Conservation (phyloP, 2,888 invertebrate genomes). For the Melikaiella ostensackeni region DNA sequence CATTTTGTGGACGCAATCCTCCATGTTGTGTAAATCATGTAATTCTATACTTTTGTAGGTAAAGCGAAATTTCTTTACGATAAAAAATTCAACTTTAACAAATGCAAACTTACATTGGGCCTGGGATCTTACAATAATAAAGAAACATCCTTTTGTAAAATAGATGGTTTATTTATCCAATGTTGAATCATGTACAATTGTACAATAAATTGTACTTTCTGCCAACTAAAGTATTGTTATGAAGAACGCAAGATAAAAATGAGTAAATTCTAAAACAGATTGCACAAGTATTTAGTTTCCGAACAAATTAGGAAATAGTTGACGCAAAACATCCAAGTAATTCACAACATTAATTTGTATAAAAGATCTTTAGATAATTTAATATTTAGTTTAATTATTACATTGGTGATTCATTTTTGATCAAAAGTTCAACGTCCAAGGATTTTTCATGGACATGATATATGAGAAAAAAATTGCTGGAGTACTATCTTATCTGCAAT, state of each 20-base stretch:
- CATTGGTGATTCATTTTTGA: background rate
- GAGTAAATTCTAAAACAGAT: no score
- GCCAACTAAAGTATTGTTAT: background rate
- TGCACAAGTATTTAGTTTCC: background rate
- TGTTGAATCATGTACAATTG: background rate
- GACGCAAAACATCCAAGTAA: background rate
- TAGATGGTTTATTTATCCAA: background rate
- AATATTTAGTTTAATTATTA: background rate
- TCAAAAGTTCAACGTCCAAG: background rate
- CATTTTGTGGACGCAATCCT: constrained; percentile 64
- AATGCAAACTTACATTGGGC: background rate
- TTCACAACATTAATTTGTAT: background rate
- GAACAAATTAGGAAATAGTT: background rate
- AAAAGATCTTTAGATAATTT: background rate
- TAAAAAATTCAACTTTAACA: background rate
- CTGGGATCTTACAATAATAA: background rate
- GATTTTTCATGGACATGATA: background rate
- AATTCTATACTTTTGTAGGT: background rate
- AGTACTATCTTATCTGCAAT: background rate
- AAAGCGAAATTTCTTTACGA: background rate
- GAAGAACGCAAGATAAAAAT: background rate
- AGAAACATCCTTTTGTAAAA: background rate
- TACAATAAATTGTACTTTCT: background rate
- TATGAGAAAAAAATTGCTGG: background rate
- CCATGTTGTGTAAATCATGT: constrained; percentile 61